Conservation (phyloP, 2,888 invertebrate genomes). For the Coenonympha glycerion region DNA sequence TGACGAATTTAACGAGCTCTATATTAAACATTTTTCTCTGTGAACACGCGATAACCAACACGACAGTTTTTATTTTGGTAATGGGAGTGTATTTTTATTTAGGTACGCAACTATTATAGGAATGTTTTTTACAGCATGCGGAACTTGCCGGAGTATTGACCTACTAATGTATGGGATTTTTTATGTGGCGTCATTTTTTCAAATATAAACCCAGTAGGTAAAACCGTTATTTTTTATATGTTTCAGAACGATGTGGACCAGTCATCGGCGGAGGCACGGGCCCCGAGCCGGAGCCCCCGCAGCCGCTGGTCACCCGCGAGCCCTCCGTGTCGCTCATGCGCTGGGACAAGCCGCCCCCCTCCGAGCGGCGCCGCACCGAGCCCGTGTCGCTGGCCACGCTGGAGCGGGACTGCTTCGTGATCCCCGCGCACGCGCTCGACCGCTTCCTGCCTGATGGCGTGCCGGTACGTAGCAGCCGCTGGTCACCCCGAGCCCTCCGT, state of each 20-base stretch:
- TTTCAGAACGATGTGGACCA: slow-evolving; percentile 84
- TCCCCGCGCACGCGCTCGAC: slow-evolving; percentile 91
- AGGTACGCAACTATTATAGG: neutral
- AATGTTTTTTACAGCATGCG: too few relatives aligned
- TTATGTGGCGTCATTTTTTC: too few relatives aligned
- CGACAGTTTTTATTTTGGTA: slow-evolving; percentile 6
- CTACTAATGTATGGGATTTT: neutral
- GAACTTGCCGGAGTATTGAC: neutral
- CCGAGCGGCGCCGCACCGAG: slow-evolving; percentile 72
- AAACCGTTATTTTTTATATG: too few relatives aligned
- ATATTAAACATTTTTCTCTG: slow-evolving; percentile 9
- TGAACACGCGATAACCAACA: slow-evolving; percentile 15
- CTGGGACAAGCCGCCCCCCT: slow-evolving; percentile 64
- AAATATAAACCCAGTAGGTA: neutral
- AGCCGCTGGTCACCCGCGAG: slow-evolving; percentile 81
- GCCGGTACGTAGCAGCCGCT: slow-evolving; percentile 81
- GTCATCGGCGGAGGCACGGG: slow-evolving; percentile 78
- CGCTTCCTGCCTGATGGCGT: slow-evolving; percentile 93
- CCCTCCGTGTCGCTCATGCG: slow-evolving; percentile 78
- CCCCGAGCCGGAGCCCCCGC: slow-evolving; percentile 81
- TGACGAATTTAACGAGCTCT: slow-evolving; percentile 12
- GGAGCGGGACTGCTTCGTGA: slow-evolving; percentile 94
- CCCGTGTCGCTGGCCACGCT: slow-evolving; percentile 87
- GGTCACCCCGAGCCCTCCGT: too few relatives aligned
- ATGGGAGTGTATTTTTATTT: slow-evolving; percentile 2